Evolutionary conservation across 2,113 vertebrate genomes (phyloP), one percentile per base, ranked within the genome.

Genomic region (Callorhinus ursinus): DNA sequence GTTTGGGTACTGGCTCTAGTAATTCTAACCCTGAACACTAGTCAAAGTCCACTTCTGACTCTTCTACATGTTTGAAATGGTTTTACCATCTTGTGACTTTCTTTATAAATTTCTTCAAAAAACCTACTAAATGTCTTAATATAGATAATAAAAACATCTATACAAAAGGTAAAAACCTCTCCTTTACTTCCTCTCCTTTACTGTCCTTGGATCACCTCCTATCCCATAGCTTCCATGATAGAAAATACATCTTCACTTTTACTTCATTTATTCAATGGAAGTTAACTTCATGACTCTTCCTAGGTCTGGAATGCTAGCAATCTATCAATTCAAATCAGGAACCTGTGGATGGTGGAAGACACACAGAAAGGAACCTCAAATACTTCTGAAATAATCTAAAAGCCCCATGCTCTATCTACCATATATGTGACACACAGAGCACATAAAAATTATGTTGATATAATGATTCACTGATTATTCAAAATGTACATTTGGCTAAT

Each of bases 241-340:
- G 53, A 93, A 88, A 96, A 63, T 33, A 39, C 24, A 65, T 92
- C 69, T 83, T 95, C 79, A 71, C 91, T 93, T 61, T 96, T 88
- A 80, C 14, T 91, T 93, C 26, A 90, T 36, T 77, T 89, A 94
- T 88, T 95, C 33, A 97, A n/a, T 46, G 53, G 22, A 87, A 76
- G 33, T 77, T 22, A 97, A 84, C 4, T 7, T 83, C 31, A 88
- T 33, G 79, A 90, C 21, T 97, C 74, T 94, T 81, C 65, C 24
- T 92, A 88, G 51, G 19, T 95, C 33, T 57, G 82, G 10, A 83
- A 94, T 84, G 83, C 57, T 51, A 96, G 49, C 46, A 74, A 61
- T 65, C 53, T 90, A 65, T 76, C 26, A 86, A 90, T 42, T 7
- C 88, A 95, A 90, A 90, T 89, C 49, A 93, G 63, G 61, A 80